Evolutionary conservation across 2,888 invertebrate species (phyloP).

Genomic region (Athrips mouffetella): DNA sequence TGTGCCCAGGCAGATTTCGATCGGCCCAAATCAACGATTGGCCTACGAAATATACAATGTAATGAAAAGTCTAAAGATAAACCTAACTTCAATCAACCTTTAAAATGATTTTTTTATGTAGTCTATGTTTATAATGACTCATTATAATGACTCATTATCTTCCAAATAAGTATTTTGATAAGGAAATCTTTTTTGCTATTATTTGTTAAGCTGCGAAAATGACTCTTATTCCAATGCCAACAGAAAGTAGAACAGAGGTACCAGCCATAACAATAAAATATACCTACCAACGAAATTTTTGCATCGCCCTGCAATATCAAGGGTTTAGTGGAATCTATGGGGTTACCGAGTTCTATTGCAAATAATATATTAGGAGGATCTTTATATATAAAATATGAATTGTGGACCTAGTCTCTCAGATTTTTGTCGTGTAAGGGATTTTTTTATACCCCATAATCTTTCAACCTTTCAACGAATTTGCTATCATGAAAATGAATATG

Average conservation of each 20-base stretch:
- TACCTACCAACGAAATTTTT: constrained; percentile 35
- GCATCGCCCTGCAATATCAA: constrained; percentile 28
- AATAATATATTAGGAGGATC: constrained; percentile 10
- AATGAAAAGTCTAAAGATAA: too few species aligned
- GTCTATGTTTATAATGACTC: too few species aligned
- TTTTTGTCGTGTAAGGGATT: constrained; percentile 7
- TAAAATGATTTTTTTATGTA: too few species aligned
- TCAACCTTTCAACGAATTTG: neutral
- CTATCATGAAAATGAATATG: neutral
- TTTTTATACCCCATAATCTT: constrained; percentile 7
- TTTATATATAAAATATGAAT: constrained; percentile 14
- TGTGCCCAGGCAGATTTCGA: too few species aligned
- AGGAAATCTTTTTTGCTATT: too few species aligned
- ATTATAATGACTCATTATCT: too few species aligned
- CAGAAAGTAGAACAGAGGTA: constrained; percentile 17
- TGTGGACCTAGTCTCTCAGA: constrained; percentile 11
- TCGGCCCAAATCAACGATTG: too few species aligned
- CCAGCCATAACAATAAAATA: constrained; percentile 43
- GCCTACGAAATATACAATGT: too few species aligned
- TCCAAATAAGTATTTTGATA: too few species aligned
- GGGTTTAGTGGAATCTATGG: constrained; percentile 6
- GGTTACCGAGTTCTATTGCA: constrained; percentile 10
- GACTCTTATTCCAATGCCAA: constrained; percentile 16
- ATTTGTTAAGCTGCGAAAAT: too few species aligned
- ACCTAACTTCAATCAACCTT: too few species aligned